A percentile compares a stretch with the other conserved stretches of the same genome.
phyloP scores from a whole-genome alignment of 2,888 invertebrate species.

The Hemicrepidius hirtus region DNA sequence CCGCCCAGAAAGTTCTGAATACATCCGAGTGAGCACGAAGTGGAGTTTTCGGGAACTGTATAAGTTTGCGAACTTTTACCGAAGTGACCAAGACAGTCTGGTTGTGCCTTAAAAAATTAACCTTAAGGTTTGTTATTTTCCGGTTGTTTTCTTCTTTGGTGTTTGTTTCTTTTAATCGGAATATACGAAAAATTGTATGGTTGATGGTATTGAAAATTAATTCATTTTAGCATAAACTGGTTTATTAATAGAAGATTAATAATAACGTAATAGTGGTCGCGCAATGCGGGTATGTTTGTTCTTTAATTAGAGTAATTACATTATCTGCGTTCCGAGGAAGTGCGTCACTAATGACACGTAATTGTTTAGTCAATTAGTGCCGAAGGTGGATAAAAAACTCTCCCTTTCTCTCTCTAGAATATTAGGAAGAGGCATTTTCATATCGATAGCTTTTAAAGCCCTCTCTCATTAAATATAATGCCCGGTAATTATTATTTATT shows the following conservation, averaged over 20 bases:
- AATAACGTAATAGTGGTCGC: slow-evolving; percentile 43
- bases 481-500: slow-evolving; percentile 50
- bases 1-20: too few relatives aligned
- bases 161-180: too few relatives aligned
- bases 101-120: too few relatives aligned
- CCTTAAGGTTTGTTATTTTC: too few relatives aligned
- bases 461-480: slow-evolving; percentile 49
- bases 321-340: slow-evolving; percentile 68
- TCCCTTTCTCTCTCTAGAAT: background rate
- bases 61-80: too few relatives aligned
- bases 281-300: slow-evolving; percentile 57
- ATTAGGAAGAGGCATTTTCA: background rate
- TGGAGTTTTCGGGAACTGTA: too few relatives aligned
- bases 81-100: too few relatives aligned
- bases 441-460: slow-evolving; percentile 15
- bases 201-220: background rate
- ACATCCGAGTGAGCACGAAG: too few relatives aligned
- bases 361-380: slow-evolving; percentile 62
- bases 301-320: slow-evolving; percentile 62
- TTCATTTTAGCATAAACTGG: slow-evolving; percentile 2
- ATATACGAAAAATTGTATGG: too few relatives aligned
- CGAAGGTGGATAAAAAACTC: slow-evolving; percentile 24
- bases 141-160: too few relatives aligned
- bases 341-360: slow-evolving; percentile 68
- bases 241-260: slow-evolving; percentile 21